phyloP scores from a whole-genome alignment of 1,140 invertebrate species.

The Drosophila kikkawai region DNA sequence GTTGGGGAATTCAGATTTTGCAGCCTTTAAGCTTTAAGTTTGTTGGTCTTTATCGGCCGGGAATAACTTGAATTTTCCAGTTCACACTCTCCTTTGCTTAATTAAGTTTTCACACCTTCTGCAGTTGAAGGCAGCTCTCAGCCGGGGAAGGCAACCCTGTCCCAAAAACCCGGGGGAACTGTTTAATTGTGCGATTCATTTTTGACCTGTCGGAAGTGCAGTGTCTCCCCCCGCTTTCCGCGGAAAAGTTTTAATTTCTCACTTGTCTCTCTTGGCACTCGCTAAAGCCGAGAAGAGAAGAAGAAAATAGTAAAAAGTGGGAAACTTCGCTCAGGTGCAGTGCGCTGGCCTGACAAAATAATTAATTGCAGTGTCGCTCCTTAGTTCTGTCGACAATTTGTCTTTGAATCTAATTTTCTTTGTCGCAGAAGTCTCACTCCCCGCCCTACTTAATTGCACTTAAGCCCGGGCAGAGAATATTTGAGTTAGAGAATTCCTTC shows the following conservation, averaged over 20 bases:
- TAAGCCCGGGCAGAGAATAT: slow-evolving; percentile 11
- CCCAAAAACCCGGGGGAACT: slow-evolving; percentile 35
- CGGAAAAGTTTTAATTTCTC: slow-evolving; percentile 77
- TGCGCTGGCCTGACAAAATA: slow-evolving; percentile 63
- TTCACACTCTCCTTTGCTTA: slow-evolving; percentile 57
- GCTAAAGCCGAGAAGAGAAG: slow-evolving; percentile 21
- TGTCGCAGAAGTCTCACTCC: slow-evolving; percentile 17
- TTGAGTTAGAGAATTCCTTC: slow-evolving; percentile 26
- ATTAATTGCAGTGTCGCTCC: slow-evolving; percentile 76
- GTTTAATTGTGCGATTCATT: slow-evolving; percentile 81
- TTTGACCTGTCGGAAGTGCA: slow-evolving; percentile 76
- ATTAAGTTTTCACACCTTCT: slow-evolving; percentile 73
- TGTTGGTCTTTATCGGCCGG: not conserved
- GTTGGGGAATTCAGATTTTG: not conserved
- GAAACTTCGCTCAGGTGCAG: slow-evolving; percentile 36
- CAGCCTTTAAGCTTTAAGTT: slow-evolving; percentile 25
- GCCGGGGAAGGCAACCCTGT: not conserved
- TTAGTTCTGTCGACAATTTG: slow-evolving; percentile 74
- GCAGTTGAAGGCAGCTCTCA: slow-evolving; percentile 9
- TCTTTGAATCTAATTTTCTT: slow-evolving; percentile 71
- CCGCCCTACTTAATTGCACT: slow-evolving; percentile 58
- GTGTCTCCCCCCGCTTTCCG: not conserved
- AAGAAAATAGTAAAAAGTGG: not conserved
- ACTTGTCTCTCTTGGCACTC: slow-evolving; percentile 73
- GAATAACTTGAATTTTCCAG: slow-evolving; percentile 25